Conservation (phyloP, 2,888 invertebrate genomes). For the Arrhopalites spinosus region DNA sequence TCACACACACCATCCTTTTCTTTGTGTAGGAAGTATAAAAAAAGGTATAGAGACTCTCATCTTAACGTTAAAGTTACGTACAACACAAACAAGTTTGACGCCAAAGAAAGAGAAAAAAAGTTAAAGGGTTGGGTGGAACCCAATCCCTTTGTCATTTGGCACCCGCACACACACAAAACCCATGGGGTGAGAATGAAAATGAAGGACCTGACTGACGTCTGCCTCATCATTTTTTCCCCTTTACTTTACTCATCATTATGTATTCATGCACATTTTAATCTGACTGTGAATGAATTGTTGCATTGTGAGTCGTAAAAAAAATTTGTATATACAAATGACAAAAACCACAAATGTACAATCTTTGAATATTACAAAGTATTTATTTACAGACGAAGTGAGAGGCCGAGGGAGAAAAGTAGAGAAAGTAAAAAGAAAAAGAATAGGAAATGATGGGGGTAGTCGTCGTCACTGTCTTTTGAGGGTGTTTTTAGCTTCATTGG, state of each 20-base stretch:
- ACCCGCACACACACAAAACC: not conserved
- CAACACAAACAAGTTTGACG: no score
- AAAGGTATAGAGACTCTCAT: no score
- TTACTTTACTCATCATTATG: no score
- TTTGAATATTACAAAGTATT: not conserved
- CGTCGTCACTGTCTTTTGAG: not conserved
- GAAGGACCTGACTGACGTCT: not conserved
- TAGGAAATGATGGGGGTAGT: not conserved
- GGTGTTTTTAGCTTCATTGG: conserved; percentile 15
- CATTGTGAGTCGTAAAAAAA: not conserved
- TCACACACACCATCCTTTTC: no score
- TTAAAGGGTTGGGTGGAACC: not conserved
- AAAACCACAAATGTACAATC: not conserved
- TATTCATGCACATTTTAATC: no score
- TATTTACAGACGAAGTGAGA: not conserved
- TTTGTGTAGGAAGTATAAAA: no score
- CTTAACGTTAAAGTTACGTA: no score
- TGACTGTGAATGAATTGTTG: not conserved
- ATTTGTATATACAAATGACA: not conserved
- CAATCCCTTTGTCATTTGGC: conserved; percentile 10
- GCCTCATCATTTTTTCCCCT: not conserved
- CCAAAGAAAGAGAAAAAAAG: not conserved
- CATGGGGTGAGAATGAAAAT: conserved; percentile 13
- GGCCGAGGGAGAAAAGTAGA: not conserved
- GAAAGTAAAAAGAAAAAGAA: not conserved